These are phyloP conservation scores for Atta texana DNA, from an alignment of 1,140 invertebrate genomes.

Conservation along the genomic window DNA sequence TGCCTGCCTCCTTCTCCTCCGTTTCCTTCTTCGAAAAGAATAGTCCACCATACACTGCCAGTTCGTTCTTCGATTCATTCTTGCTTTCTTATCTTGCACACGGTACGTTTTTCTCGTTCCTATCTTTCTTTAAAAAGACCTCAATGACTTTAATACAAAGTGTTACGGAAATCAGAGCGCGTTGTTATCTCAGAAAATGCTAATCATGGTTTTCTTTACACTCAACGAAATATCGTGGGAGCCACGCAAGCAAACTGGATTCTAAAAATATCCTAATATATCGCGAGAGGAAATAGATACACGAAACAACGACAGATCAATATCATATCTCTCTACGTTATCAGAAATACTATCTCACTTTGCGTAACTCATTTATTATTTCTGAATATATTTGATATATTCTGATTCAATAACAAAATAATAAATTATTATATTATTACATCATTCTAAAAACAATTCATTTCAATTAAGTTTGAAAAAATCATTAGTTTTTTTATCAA, in stretches of 20 bases:
- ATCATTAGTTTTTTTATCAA: background rate
- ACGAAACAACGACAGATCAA: slow-evolving; percentile 19
- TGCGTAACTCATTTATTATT: background rate
- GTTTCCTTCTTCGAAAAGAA: background rate
- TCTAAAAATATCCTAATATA: slow-evolving; percentile 18
- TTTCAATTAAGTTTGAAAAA: no score
- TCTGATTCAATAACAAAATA: slow-evolving; percentile 3
- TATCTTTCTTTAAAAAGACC: background rate
- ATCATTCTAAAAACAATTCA: background rate
- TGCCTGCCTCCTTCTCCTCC: background rate
- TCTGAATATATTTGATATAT: background rate
- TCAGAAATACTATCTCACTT: background rate
- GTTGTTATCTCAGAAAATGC: slow-evolving; percentile 50
- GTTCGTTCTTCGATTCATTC: slow-evolving; percentile 10
- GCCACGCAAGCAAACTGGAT: background rate
- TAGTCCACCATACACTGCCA: background rate
- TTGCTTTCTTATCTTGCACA: background rate
- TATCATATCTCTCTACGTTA: background rate
- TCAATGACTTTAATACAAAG: background rate
- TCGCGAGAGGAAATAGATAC: background rate
- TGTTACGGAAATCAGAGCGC: slow-evolving; percentile 27
- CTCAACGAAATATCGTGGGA: slow-evolving; percentile 48
- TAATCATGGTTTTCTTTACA: slow-evolving; percentile 57
- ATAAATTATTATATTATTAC: background rate
- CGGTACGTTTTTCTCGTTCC: background rate